Evolutionary conservation across 2,797 vertebrate genomes (phyloP), one percentile per base, ranked within the genome.

Genomic region (Thaleichthys pacificus): DNA sequence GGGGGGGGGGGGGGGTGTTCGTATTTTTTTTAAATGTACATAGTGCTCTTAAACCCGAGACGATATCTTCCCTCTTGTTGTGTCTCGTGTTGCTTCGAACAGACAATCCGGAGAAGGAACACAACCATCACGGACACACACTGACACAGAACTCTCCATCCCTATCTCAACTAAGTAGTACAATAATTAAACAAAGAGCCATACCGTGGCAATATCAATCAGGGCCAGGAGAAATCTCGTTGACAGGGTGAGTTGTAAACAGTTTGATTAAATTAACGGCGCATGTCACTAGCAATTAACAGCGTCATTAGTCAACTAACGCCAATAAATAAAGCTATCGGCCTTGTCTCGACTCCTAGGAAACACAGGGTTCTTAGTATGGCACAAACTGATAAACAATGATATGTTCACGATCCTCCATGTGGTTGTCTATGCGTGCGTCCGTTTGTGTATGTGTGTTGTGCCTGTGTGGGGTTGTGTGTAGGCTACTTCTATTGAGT

Each of bases 251-350:
- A 88, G 87, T 89, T 89, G 91, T 91, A 91, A 92, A 93, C 88
- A 91, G 82, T 89, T 89, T 90, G 88, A 93, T 93, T 93, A 86
- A 91, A 93, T 93, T 91, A 92, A 89, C 81, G 83, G 87, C 76
- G 82, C 81, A 87, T 88, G 92, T 85, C 92, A 87, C 78, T 70
- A 74, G 75, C 91, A 91, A 93, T 93, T 92, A 92, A 87, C 83
- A 79, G 86, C 80, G 81, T 90, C 91, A 92, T 92, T 92, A 91
- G 83, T 93, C 91, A 93, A 88, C 86, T 81, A 87, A 88, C 51
- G 73, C 19, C 63, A 66, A 70, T 54, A 74, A 77, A 71, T 24
- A 17, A 75, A 69, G 71, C 66, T 35, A 30, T 80, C 84, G 71
- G 35, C 71, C 63, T 75, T 56, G 76, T 73, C 77, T 85, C 78